Evolutionary conservation across 2,797 vertebrate genomes (phyloP).

Genomic region (Tapera naevia): DNA sequence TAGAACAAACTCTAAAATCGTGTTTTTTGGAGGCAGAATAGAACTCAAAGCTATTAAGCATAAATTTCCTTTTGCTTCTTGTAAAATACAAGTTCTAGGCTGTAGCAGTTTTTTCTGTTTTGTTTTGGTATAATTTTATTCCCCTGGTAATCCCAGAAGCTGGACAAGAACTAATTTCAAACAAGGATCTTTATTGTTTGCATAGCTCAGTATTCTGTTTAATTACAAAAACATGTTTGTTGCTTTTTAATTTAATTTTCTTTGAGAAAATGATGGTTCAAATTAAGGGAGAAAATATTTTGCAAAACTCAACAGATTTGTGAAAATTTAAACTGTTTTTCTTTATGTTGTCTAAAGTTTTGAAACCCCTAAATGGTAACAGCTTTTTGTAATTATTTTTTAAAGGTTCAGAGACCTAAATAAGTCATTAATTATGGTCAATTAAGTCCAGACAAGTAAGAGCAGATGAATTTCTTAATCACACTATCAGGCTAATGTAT

Average conservation of each 20-base stretch:
- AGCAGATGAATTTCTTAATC: not conserved
- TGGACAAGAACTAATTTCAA: conserved; percentile 72
- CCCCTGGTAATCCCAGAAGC: conserved; percentile 72
- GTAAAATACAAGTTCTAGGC: conserved; percentile 57
- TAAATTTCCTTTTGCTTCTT: conserved; percentile 65
- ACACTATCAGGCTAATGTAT: not conserved
- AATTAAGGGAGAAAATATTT: conserved; percentile 69
- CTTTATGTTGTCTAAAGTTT: conserved; percentile 28
- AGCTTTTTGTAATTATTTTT: not conserved
- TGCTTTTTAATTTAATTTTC: conserved; percentile 72
- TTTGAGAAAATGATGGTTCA: conserved; percentile 74
- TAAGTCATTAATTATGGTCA: not conserved
- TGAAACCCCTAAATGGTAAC: not conserved
- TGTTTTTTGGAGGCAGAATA: not conserved
- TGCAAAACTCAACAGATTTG: conserved; percentile 55
- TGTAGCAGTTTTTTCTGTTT: conserved; percentile 57
- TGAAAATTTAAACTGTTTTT: conserved; percentile 42
- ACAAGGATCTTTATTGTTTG: conserved; percentile 77
- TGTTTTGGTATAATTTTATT: conserved; percentile 69
- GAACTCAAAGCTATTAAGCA: conserved; percentile 31
- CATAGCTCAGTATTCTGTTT: conserved; percentile 68
- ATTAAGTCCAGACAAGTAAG: not conserved
- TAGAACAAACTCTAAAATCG: conserved; percentile 10
- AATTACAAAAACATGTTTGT: conserved; percentile 76
- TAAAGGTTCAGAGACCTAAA: not conserved